A percentile compares a stretch with the other conserved stretches of the same genome.
Evolutionary conservation across 2,797 vertebrate genomes (phyloP).

Genomic region (Bryconaethiops microstoma): DNA sequence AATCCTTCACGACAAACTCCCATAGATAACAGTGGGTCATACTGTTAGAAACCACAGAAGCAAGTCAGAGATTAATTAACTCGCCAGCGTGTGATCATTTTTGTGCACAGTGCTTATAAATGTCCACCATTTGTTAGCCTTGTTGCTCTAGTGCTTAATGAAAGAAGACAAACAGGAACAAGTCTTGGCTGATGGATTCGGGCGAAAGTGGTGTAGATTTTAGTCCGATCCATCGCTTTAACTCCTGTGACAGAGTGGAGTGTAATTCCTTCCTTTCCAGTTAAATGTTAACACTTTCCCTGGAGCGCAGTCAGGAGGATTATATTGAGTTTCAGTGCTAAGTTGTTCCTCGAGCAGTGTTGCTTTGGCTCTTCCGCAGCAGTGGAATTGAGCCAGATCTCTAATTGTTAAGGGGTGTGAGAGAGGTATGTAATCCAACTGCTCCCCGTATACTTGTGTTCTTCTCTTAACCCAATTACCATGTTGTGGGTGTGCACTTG

Average conservation of each 20-base stretch:
- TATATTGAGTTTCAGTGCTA: constrained; percentile 32
- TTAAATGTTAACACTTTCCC: constrained; percentile 41
- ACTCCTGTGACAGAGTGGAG: not conserved
- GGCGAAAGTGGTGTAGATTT: not conserved
- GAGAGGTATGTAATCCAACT: constrained; percentile 23
- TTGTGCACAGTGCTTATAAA: not conserved
- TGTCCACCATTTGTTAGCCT: not conserved
- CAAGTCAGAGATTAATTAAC: not conserved
- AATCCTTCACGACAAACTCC: no score
- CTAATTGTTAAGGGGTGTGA: constrained; percentile 21
- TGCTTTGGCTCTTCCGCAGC: constrained; percentile 9
- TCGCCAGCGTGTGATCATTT: not conserved
- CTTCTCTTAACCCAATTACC: constrained; percentile 19
- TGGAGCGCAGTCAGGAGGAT: constrained; percentile 26
- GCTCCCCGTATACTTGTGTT: not conserved
- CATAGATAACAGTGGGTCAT: not conserved
- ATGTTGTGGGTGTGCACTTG: not conserved
- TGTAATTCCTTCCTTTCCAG: constrained; percentile 13
- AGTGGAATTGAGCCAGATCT: not conserved
- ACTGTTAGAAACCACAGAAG: not conserved
- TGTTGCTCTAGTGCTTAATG: not conserved
- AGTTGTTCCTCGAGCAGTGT: constrained; percentile 26
- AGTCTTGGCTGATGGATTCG: not conserved
- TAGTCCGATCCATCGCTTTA: not conserved
- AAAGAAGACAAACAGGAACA: not conserved